Evolutionary conservation across 2,888 invertebrate species (phyloP), one percentile per base, ranked within the genome.

Genomic region (Caenorhabditis sp.): DNA sequence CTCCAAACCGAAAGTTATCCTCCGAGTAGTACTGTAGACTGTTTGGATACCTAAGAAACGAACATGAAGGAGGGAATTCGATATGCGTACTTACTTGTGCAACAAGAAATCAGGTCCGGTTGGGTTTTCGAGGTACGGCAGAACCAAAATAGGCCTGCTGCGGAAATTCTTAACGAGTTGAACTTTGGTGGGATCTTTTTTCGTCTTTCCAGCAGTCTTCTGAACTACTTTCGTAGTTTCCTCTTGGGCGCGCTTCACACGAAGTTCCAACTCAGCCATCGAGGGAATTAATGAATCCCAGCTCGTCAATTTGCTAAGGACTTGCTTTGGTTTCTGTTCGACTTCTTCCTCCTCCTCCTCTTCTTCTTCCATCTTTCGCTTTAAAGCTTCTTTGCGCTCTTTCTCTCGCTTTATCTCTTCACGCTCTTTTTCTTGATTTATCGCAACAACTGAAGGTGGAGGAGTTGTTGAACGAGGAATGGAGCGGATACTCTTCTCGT

Each of bases 31-130:
- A 88, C 66, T 86, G 87, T 31, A 70, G 51, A 54, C 80, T 72
- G 35, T 85, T 83, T 1, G 82, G 87, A 76, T 88, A 88, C 24
- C 88, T 87, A 76, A 22, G 63, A 69, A 22, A 12, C 8, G 41
- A n/a, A 51, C 22, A 19, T 16, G 44, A 49, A 38, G n/a, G 19
- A 1, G 1, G 5, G 16, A 66, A 3, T 24, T 54, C 8, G n/a
- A 2, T 22, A 44, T 61, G n/a, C 2, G 31, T 79, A 47, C 86
- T 84, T 38, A 88, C 88, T 84, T 84, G 76, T 87, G 86, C 35
- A 80, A 73, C 49, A 90, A 26, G 63, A 90, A 90, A 82, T 90
- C 90, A 12, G 90, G 90, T 22, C 80, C 72, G 7, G 82, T 80
- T 28, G 81, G 84, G 35, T 82, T 81, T 49, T 88, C 89, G 35